phyloP scores from a whole-genome alignment of 2,113 vertebrate genomes.

The Euleptes europaea region DNA sequence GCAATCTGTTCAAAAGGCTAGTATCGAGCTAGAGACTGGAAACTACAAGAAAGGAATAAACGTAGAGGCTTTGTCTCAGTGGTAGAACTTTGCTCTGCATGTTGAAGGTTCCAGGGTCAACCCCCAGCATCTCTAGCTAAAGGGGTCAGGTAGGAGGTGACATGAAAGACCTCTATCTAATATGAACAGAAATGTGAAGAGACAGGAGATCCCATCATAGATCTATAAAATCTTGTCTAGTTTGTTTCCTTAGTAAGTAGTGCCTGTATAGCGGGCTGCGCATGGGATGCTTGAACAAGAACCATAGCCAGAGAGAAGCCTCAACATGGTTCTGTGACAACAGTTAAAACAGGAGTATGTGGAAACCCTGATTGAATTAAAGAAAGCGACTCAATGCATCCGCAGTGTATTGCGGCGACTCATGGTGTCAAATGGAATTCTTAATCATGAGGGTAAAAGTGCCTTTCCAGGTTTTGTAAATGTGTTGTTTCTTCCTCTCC shows the following conservation, averaged over 20 bases:
- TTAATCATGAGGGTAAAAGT: neutral
- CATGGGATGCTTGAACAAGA: neutral
- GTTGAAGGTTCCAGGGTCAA: neutral
- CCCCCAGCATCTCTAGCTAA: neutral
- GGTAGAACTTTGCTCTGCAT: neutral
- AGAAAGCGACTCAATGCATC: neutral
- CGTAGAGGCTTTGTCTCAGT: neutral
- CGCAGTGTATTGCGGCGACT: neutral
- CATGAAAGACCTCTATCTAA: too few relatives aligned
- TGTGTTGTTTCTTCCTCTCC: neutral
- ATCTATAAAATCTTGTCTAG: neutral
- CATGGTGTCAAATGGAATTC: neutral
- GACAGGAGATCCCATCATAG: too few relatives aligned
- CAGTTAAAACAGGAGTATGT: neutral
- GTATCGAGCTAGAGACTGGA: neutral
- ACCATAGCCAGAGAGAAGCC: neutral
- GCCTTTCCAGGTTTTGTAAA: conserved; percentile 13
- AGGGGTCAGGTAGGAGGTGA: too few relatives aligned
- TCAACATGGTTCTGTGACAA: neutral
- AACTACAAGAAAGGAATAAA: neutral
- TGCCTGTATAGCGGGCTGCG: too few relatives aligned
- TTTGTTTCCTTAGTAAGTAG: neutral
- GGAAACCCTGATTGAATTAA: neutral
- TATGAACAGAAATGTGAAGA: too few relatives aligned
- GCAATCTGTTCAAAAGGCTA: too few relatives aligned